Conservation (phyloP, 2,797 vertebrate species). For the Pitangus sulphuratus region DNA sequence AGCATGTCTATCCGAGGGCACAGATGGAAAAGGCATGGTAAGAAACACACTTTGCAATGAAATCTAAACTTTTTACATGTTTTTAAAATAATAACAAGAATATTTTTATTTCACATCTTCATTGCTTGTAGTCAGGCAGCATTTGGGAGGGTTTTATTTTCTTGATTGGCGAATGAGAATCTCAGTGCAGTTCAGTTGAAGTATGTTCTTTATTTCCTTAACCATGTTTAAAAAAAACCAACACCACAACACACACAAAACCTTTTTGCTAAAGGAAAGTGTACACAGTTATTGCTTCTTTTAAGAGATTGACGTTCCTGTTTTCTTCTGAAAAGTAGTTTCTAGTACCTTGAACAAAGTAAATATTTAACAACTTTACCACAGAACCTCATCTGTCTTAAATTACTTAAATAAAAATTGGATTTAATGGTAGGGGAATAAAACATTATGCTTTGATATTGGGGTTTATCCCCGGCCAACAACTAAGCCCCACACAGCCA, state of each 20-base stretch:
- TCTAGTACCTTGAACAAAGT: not conserved
- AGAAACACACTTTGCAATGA: conserved; percentile 59
- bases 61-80: not conserved
- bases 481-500: not conserved
- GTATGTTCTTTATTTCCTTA: not conserved
- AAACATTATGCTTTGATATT: not conserved
- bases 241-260: not conserved
- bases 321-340: not conserved
- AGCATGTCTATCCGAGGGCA: conserved; percentile 97
- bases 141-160: not conserved
- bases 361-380: not conserved
- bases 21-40: conserved; percentile 98
- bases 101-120: not conserved
- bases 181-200: not conserved
- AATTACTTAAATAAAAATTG: not conserved
- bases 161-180: not conserved
- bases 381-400: not conserved
- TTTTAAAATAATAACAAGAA: not conserved
- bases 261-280: not conserved
- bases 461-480: not conserved
- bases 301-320: not conserved
- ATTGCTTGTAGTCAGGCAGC: not conserved
- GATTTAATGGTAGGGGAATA: not conserved
- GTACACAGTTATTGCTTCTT: not conserved
- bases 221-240: fast-evolving